phyloP scores from a whole-genome alignment of 2,888 invertebrate species.

The Hypselothyrea guttata region DNA sequence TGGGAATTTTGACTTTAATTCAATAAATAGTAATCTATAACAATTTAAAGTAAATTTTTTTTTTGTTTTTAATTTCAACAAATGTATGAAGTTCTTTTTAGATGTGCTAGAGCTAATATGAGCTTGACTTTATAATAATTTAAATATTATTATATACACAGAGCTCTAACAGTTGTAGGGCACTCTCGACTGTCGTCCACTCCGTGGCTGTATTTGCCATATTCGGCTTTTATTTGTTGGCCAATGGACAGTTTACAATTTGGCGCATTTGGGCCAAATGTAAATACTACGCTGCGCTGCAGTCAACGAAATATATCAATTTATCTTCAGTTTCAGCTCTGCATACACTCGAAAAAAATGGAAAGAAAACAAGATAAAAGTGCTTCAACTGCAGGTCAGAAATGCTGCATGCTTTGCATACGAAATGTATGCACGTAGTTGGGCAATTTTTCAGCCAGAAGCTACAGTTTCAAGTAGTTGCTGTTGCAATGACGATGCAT shows the following conservation, averaged over 20 bases:
- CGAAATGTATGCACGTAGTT: slow-evolving; percentile 53
- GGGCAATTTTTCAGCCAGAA: slow-evolving; percentile 64
- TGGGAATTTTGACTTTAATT: no score
- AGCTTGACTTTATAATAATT: no score
- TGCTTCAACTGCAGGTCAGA: slow-evolving; percentile 39
- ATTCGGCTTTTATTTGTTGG: slow-evolving; percentile 34
- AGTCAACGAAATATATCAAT: slow-evolving; percentile 46
- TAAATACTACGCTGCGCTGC: slow-evolving; percentile 43
- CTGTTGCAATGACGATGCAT: slow-evolving; percentile 71
- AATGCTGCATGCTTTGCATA: slow-evolving; percentile 49
- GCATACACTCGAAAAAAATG: slow-evolving; percentile 9
- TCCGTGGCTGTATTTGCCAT: slow-evolving; percentile 15
- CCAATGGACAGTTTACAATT: slow-evolving; percentile 59
- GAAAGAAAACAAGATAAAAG: not conserved
- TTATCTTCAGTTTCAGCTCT: slow-evolving; percentile 43
- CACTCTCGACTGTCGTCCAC: not conserved
- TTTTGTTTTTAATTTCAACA: no score
- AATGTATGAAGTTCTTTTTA: no score
- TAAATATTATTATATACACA: no score
- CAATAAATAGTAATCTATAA: no score
- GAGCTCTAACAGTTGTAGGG: no score
- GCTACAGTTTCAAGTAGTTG: slow-evolving; percentile 30
- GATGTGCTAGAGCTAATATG: no score
- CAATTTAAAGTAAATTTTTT: no score
- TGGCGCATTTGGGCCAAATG: slow-evolving; percentile 55